These are phyloP conservation scores for Plodia interpunctella DNA, from an alignment of 1,140 invertebrate genomes.

Conservation along the genomic window DNA sequence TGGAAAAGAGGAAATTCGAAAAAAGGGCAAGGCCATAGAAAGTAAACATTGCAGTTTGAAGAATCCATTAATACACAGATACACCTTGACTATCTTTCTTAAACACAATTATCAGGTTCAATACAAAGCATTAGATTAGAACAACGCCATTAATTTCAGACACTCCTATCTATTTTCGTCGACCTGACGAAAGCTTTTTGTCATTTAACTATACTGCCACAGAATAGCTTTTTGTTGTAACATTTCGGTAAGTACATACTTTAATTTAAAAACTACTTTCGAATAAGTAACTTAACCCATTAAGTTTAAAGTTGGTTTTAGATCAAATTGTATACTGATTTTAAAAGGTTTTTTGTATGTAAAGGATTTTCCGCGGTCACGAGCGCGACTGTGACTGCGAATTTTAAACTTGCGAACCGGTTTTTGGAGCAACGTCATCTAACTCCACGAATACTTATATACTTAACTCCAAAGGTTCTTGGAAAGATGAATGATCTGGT, in stretches of 20 bases:
- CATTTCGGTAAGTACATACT: not conserved
- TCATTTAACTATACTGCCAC: conserved; percentile 6
- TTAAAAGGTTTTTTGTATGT: conserved; percentile 15
- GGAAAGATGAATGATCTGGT: not conserved
- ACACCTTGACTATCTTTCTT: too few relatives aligned
- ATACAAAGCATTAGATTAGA: not conserved
- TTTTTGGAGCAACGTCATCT: conserved; percentile 10
- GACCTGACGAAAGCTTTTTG: conserved; percentile 15
- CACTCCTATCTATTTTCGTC: not conserved
- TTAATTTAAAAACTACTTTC: not conserved
- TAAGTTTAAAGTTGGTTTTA: conserved; percentile 9
- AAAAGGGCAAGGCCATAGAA: too few relatives aligned
- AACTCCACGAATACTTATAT: too few relatives aligned
- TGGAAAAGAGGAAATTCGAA: too few relatives aligned
- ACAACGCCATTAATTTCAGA: not conserved
- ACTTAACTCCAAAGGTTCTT: not conserved
- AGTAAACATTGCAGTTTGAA: too few relatives aligned
- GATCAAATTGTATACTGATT: not conserved
- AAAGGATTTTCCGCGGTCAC: conserved; percentile 23
- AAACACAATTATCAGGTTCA: too few relatives aligned
- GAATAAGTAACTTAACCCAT: not conserved
- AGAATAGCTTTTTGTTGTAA: conserved; percentile 16
- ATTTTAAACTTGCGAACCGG: conserved; percentile 18
- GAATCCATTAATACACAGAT: too few relatives aligned
- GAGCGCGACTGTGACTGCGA: conserved; percentile 15